These are phyloP conservation scores for Lacerta agilis DNA, from an alignment of 2,797 vertebrate genomes.

Conservation along the genomic window DNA sequence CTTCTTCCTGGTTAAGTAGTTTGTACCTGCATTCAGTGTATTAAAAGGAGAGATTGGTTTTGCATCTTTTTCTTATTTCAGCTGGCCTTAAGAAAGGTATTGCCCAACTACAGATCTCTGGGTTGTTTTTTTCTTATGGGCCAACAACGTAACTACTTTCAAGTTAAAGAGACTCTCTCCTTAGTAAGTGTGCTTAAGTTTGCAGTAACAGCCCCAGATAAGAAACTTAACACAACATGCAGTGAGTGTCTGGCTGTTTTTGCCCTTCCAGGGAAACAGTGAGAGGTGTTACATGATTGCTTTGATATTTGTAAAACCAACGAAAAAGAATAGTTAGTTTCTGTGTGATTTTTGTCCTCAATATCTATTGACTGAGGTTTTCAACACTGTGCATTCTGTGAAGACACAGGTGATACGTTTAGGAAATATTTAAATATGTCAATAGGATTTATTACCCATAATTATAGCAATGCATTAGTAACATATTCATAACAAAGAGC, in stretches of 20 bases:
- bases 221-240: neutral
- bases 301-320: neutral
- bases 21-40: slow-evolving; percentile 87
- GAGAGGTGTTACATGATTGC: neutral
- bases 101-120: no score
- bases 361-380: neutral
- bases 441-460: neutral
- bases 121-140: no score
- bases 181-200: neutral
- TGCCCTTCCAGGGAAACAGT: neutral
- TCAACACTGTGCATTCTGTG: neutral
- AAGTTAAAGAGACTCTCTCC: neutral
- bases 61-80: neutral
- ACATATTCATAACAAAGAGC: neutral
- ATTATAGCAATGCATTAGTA: neutral
- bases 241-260: neutral
- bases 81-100: no score
- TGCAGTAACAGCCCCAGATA: neutral
- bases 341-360: neutral
- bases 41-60: neutral
- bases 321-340: slow-evolving; percentile 4
- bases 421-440: neutral
- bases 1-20: slow-evolving; percentile 95
- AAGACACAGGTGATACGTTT: slow-evolving; percentile 16
- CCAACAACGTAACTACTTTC: neutral